phyloP scores from a whole-genome alignment of 2,113 vertebrate species.

The Pteropus alecto region DNA sequence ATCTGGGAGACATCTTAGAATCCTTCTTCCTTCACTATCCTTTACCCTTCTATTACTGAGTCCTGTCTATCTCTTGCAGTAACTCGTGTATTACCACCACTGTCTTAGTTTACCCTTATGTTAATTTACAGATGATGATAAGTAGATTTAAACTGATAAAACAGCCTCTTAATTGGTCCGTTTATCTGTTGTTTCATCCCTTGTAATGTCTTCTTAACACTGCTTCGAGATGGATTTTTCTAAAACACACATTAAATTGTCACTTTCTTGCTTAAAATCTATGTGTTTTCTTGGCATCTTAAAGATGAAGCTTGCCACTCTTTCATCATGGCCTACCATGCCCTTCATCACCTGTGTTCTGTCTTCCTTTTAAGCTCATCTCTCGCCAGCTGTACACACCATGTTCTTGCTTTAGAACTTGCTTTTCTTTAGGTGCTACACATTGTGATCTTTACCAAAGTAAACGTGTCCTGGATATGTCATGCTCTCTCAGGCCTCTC shows the following conservation, averaged over 20 bases:
- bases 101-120: not conserved
- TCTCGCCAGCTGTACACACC: not conserved
- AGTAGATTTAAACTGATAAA: not conserved
- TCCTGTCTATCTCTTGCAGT: not conserved
- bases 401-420: not conserved
- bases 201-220: not conserved
- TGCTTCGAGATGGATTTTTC: slow-evolving; percentile 19
- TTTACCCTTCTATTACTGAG: not conserved
- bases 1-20: not conserved
- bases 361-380: not conserved
- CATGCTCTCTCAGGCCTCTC: not conserved
- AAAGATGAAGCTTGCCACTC: not conserved
- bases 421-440: not conserved
- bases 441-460: not conserved
- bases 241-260: not conserved
- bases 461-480: not conserved
- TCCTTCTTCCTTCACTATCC: not conserved
- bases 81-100: not conserved
- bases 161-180: not conserved
- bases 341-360: not conserved
- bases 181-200: not conserved
- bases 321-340: not conserved
- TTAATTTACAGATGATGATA: not conserved
- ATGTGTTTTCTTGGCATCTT: not conserved
- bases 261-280: not conserved